Percentiles rank a stretch among this genome's conserved stretches.
These are phyloP conservation scores for Pelecanoides urinatrix DNA, from an alignment of 2,113 vertebrate species.

Conservation along the genomic window DNA sequence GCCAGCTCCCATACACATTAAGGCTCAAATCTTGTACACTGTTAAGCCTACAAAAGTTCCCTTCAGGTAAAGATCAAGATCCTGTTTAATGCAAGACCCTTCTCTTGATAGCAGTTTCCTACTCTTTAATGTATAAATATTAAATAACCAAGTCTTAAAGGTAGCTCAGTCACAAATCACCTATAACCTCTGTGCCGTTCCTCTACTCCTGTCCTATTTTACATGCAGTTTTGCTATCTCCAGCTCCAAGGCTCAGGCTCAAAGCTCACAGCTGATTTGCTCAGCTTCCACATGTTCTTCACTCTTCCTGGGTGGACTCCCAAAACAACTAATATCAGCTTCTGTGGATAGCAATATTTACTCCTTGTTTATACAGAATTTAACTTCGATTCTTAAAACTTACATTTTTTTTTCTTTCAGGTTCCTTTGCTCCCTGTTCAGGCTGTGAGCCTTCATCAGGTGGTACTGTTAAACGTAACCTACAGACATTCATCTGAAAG, in stretches of 20 bases:
- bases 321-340: background rate
- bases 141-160: background rate
- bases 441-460: slow-evolving; percentile 68
- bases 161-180: background rate
- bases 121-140: background rate
- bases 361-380: background rate
- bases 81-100: background rate
- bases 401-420: slow-evolving; percentile 76
- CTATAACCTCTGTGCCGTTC: background rate
- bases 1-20: background rate
- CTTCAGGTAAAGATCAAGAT: background rate
- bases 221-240: background rate
- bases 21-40: background rate
- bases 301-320: background rate
- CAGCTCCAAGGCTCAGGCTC: background rate
- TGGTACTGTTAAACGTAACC: slow-evolving; percentile 88
- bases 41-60: background rate
- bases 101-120: background rate
- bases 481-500: slow-evolving; percentile 83
- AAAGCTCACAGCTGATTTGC: background rate
- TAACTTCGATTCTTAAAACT: slow-evolving; percentile 42
- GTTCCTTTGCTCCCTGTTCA: slow-evolving; percentile 67
- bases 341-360: background rate
- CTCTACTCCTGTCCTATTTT: background rate
- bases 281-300: background rate